These are phyloP conservation scores for Cantharis rustica DNA, from an alignment of 2,888 invertebrate genomes.

Conservation along the genomic window DNA sequence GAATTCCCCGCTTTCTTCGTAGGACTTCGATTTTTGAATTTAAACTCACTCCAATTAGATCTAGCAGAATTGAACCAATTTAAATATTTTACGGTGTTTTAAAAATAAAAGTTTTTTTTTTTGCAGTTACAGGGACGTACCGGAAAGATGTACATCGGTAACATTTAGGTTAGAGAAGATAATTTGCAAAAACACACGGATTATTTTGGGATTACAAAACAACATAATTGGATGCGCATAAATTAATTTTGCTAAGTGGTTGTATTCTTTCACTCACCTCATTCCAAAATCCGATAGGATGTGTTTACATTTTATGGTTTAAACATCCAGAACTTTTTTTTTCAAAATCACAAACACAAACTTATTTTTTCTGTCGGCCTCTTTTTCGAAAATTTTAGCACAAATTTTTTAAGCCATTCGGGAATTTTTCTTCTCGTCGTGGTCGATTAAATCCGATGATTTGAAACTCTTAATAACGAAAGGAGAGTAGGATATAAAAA, in stretches of 20 bases:
- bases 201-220: neutral
- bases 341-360: neutral
- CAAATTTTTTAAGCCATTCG: neutral
- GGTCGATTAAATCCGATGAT: neutral
- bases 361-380: neutral
- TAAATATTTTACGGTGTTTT: neutral
- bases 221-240: neutral
- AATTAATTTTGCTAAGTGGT: neutral
- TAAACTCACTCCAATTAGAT: neutral
- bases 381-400: neutral
- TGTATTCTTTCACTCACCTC: slow-evolving; percentile 1
- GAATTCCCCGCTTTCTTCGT: neutral
- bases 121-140: neutral
- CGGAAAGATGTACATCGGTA: neutral
- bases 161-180: neutral
- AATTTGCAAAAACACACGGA: neutral
- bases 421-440: neutral
- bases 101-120: neutral
- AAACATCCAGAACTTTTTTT: neutral
- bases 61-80: neutral
- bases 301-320: neutral
- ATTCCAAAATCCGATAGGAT: neutral
- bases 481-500: neutral
- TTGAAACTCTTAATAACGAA: neutral
- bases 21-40: neutral